A percentile compares a stretch with the other conserved stretches of the same genome.
These are phyloP conservation scores for Takifugu rubripes DNA, from an alignment of 2,797 vertebrate species.

Conservation along the genomic window DNA sequence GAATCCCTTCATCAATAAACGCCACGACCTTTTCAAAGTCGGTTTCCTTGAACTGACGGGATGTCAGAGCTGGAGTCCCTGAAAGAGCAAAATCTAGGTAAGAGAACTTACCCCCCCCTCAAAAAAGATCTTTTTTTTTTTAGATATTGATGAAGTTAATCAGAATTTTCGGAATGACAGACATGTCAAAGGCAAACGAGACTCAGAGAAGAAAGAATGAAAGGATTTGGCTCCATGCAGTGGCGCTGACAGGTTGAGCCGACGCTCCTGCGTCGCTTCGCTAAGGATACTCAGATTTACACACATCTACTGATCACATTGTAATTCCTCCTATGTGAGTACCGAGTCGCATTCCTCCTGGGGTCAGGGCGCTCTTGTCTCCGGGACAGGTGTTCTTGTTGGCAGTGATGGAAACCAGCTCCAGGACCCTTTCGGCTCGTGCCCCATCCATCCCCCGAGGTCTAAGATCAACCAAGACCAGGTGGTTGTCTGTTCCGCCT, in stretches of 20 bases:
- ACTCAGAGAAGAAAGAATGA: slow-evolving; percentile 11
- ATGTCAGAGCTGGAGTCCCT: slow-evolving; percentile 85
- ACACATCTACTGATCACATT: background rate
- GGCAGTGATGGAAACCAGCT: slow-evolving; percentile 84
- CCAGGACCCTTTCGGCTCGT: slow-evolving; percentile 81
- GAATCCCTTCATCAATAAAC: slow-evolving; percentile 84
- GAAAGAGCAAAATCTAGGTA: slow-evolving; percentile 4
- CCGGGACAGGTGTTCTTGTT: slow-evolving; percentile 89
- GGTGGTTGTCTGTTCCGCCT: slow-evolving; percentile 88
- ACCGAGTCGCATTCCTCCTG: slow-evolving; percentile 84
- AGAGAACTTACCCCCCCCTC: background rate
- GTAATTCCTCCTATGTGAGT: slow-evolving; percentile 6
- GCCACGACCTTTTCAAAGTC: slow-evolving; percentile 85
- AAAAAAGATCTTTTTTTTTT: no score
- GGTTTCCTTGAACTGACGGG: slow-evolving; percentile 77
- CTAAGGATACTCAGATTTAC: slow-evolving; percentile 2
- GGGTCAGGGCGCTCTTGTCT: slow-evolving; percentile 82
- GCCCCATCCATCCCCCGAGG: slow-evolving; percentile 83
- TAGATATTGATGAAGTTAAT: background rate
- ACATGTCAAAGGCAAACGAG: slow-evolving; percentile 17
- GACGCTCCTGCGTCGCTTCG: slow-evolving; percentile 8
- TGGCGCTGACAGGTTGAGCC: slow-evolving; percentile 22
- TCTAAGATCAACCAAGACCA: slow-evolving; percentile 85
- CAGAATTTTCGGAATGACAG: slow-evolving; percentile 4
- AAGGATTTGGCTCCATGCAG: slow-evolving; percentile 6